These are phyloP conservation scores for Ochropacha duplaris DNA, from an alignment of 2,888 invertebrate species.

Conservation along the genomic window DNA sequence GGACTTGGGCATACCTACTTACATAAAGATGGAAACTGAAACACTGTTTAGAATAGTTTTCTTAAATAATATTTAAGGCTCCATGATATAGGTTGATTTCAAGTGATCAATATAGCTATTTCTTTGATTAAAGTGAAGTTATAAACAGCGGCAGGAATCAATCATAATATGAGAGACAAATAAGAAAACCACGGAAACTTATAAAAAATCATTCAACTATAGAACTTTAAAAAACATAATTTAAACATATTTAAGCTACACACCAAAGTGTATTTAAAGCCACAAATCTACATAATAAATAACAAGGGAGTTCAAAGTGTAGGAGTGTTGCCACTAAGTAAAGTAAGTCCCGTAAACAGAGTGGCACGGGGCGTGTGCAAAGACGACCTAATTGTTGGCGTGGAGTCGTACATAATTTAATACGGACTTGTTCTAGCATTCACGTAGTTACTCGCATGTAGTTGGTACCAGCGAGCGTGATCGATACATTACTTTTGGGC, in stretches of 20 bases:
- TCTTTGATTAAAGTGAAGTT: background rate
- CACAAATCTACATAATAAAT: constrained; percentile 14
- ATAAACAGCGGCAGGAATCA: no score
- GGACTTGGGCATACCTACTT: background rate
- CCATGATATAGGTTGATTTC: no score
- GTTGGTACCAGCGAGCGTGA: constrained; percentile 19
- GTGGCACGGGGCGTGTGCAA: constrained; percentile 23
- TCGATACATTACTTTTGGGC: constrained; percentile 53
- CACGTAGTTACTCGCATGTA: constrained; percentile 16
- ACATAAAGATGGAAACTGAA: background rate
- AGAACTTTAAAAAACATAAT: background rate
- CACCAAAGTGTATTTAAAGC: background rate
- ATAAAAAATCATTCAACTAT: background rate
- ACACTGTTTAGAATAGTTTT: background rate
- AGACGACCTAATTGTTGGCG: constrained; percentile 56
- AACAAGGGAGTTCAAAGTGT: constrained; percentile 6
- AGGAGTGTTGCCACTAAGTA: background rate
- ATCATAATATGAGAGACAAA: background rate
- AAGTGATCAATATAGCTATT: background rate
- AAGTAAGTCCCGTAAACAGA: constrained; percentile 13
- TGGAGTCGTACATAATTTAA: constrained; percentile 54
- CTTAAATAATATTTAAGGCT: background rate
- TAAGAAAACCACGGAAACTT: background rate
- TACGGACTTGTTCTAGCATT: constrained; percentile 26
- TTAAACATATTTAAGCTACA: background rate